These are phyloP conservation scores for Calcarius lapponicus DNA, from an alignment of 2,797 vertebrate species.

Conservation along the genomic window DNA sequence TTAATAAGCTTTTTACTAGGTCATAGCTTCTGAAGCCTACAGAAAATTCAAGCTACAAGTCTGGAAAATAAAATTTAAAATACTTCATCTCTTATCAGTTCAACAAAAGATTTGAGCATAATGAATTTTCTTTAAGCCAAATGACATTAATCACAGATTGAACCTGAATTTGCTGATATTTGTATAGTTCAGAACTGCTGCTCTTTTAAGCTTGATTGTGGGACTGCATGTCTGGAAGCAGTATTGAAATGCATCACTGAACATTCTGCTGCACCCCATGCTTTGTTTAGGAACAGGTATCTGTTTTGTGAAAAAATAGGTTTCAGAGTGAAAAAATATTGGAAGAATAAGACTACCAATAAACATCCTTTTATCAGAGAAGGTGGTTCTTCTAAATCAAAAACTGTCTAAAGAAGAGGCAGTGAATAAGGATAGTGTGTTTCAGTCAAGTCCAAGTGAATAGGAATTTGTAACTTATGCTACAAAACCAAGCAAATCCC, in stretches of 20 bases:
- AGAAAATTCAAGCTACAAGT: not conserved
- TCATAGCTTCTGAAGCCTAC: not conserved
- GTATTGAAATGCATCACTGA: not conserved
- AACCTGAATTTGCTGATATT: not conserved
- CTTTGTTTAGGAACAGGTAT: not conserved
- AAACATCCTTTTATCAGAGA: not conserved
- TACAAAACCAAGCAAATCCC: not conserved
- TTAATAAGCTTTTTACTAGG: not conserved
- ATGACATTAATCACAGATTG: not conserved
- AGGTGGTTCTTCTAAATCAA: not conserved
- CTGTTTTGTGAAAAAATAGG: not conserved
- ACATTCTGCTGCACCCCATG: not conserved
- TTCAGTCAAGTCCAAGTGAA: not conserved
- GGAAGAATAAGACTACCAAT: not conserved
- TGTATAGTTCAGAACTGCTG: not conserved
- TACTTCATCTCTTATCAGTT: not conserved
- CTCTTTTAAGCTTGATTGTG: not conserved
- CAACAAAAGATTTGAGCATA: not conserved
- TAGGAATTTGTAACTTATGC: not conserved
- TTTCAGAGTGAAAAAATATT: not conserved
- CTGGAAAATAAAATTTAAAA: not conserved
- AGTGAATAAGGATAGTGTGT: not conserved
- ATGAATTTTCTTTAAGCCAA: not conserved
- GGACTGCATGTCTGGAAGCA: not conserved
- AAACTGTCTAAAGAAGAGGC: not conserved